Evolutionary conservation across 2,888 invertebrate species (phyloP).

Genomic region (Diloba caeruleocephala): DNA sequence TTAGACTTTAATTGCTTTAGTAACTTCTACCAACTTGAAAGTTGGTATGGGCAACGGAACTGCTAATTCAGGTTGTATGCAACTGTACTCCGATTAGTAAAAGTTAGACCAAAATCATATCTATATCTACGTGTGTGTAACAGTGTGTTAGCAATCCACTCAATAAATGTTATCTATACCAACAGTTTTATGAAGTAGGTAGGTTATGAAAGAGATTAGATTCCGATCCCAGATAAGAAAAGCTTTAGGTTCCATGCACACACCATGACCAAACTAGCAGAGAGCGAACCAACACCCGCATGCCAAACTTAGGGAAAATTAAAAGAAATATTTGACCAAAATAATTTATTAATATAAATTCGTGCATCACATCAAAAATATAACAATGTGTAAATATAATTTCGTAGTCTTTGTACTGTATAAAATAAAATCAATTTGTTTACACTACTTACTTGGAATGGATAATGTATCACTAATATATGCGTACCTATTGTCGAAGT

Average conservation of each 20-base stretch:
- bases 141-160: conserved; percentile 10
- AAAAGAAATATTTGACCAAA: conserved; percentile 68
- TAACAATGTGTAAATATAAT: conserved; percentile 50
- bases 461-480: conserved; percentile 36
- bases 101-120: conserved; percentile 2
- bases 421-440: conserved; percentile 21
- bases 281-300: conserved; percentile 58
- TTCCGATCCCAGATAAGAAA: conserved; percentile 16
- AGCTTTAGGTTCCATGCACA: conserved; percentile 47
- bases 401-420: conserved; percentile 47
- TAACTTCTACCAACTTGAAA: neutral
- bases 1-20: conserved; percentile 6
- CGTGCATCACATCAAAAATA: conserved; percentile 47
- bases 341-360: conserved; percentile 61
- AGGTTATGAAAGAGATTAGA: conserved; percentile 4
- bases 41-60: neutral
- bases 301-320: conserved; percentile 61
- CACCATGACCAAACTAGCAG: conserved; percentile 46
- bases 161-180: conserved; percentile 10
- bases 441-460: conserved; percentile 53
- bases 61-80: conserved; percentile 19
- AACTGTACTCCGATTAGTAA: conserved; percentile 4
- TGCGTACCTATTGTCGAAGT: conserved; percentile 4
- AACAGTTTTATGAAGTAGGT: conserved; percentile 4
- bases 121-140: conserved; percentile 1